Percentiles rank a stretch among this genome's conserved stretches.
Conservation (phyloP, 23 tunicate species). For the Diplosoma virens region DNA sequence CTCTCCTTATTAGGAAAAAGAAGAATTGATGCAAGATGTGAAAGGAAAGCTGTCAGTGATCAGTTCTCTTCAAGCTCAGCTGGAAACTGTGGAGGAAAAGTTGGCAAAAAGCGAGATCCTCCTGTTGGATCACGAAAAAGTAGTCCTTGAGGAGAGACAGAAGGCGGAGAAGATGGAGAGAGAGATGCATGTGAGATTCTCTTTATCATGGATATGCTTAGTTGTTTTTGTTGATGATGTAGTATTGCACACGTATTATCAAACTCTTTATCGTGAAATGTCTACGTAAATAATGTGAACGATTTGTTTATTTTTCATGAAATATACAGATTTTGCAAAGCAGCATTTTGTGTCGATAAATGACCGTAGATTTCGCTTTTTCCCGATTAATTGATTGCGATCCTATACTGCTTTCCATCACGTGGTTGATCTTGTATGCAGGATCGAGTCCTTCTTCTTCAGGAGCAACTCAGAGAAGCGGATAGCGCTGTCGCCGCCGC, state of each 20-base stretch:
- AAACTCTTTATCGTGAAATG: too few species aligned
- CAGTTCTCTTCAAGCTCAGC: conserved; percentile 42
- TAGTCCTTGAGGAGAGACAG: conserved; percentile 19
- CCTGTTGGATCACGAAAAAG: conserved; percentile 32
- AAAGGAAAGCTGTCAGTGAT: conserved; percentile 28
- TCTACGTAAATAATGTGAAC: too few species aligned
- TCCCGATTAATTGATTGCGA: too few species aligned
- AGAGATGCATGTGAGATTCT: conserved; percentile 44
- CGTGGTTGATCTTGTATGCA: too few species aligned
- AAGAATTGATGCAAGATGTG: conserved; percentile 40
- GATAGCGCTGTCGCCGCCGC: conserved; percentile 70
- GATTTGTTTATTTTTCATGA: too few species aligned
- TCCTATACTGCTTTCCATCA: too few species aligned
- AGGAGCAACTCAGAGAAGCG: conserved; percentile 60
- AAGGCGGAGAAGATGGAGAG: conserved; percentile 52
- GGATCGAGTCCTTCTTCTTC: conserved; percentile 46
- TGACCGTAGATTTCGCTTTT: too few species aligned
- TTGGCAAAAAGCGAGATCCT: conserved; percentile 30
- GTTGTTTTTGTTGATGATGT: too few species aligned
- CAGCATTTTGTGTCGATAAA: too few species aligned
- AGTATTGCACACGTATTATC: too few species aligned
- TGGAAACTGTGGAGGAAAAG: conserved; percentile 47
- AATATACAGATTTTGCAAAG: too few species aligned
- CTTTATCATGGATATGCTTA: too few species aligned
- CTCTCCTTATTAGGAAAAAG: conserved; percentile 44